Evolutionary conservation across 35 echinoderm and acorn worm genomes (phyloP), one percentile per base, ranked within the genome.

Genomic region (Eucidaris tribuloides): DNA sequence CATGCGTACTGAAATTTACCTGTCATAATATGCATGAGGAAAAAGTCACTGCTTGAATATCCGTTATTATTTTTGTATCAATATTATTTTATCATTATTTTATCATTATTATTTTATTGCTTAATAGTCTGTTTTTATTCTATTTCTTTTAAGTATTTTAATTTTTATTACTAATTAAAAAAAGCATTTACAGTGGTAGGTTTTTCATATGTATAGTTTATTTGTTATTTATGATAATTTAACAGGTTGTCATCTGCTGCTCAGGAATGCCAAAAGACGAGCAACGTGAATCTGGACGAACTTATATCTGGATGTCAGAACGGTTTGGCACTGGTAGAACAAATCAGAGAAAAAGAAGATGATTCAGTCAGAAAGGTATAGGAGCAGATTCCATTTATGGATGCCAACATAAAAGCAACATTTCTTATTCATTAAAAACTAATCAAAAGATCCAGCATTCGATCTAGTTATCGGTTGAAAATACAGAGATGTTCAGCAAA

Each of bases 201-300:
- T n/a, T n/a, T n/a, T n/a, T n/a, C n/a, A n/a, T n/a, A n/a, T n/a
- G n/a, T n/a, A n/a, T n/a, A n/a, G n/a, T n/a, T n/a, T n/a, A n/a
- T n/a, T n/a, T n/a, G n/a, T n/a, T n/a, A n/a, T n/a, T n/a, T n/a
- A n/a, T n/a, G n/a, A n/a, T n/a, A n/a, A n/a, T 52, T 58, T 31
- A 17, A 15, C 31, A 96, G 93, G 84, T 76, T 96, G 40, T 65
- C 85, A 46, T 39, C 93, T 7, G 84, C 93, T 18, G 88, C 89
- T 20, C 84, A 81, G 31, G 93, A 96, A 71, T 92, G 93, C 72
- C 49, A 81, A 63, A 91, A 96, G 72, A 92, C 93, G 14, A 91
- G 83, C 48, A 84, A 88, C 81, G 89, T 96, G 15, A 85, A 92
- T 48, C 38, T 96, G 9, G 74, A 92, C 25, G 56, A 83, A 33